Percentiles rank a stretch among this genome's conserved stretches.
These are phyloP conservation scores for Drosophila mimetica DNA, from an alignment of 2,888 invertebrate species.

Conservation along the genomic window DNA sequence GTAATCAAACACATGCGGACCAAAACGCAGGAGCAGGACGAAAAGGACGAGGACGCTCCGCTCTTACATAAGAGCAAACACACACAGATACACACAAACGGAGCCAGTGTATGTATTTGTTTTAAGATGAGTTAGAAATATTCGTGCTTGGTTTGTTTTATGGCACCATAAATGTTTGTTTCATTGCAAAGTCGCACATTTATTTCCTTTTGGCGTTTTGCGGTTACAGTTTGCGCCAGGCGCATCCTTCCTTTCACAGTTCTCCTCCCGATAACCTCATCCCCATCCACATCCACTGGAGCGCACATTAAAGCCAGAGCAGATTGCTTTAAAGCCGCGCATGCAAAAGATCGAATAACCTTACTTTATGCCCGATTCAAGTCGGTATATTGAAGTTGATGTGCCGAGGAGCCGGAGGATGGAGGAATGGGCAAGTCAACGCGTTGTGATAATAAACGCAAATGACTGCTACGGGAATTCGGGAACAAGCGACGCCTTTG, in stretches of 20 bases:
- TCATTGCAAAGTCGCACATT: conserved; percentile 77
- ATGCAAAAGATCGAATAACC: conserved; percentile 64
- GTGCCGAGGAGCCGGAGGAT: conserved; percentile 10
- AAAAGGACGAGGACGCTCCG: conserved; percentile 1
- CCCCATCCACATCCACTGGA: conserved; percentile 1
- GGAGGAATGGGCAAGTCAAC: conserved; percentile 39
- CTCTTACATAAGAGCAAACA: conserved; percentile 24
- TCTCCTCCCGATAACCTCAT: background rate
- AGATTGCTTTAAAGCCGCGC: conserved; percentile 56
- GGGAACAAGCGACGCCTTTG: conserved; percentile 54
- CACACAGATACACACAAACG: conserved; percentile 14
- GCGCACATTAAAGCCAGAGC: conserved; percentile 56
- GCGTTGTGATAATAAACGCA: conserved; percentile 74
- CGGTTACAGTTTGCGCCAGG: conserved; percentile 62
- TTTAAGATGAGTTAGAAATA: conserved; percentile 72
- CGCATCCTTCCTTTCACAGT: conserved; percentile 12
- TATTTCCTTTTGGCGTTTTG: conserved; percentile 69
- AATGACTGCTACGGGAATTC: conserved; percentile 77
- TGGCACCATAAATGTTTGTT: conserved; percentile 77
- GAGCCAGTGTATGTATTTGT: conserved; percentile 36
- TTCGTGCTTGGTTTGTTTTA: conserved; percentile 75
- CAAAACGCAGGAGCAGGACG: conserved; percentile 6
- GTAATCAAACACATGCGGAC: conserved; percentile 55
- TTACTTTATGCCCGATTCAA: conserved; percentile 61
- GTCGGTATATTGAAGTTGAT: conserved; percentile 37